Evolutionary conservation across 2,113 vertebrate genomes (phyloP).

Genomic region (Sigmodon hispidus): DNA sequence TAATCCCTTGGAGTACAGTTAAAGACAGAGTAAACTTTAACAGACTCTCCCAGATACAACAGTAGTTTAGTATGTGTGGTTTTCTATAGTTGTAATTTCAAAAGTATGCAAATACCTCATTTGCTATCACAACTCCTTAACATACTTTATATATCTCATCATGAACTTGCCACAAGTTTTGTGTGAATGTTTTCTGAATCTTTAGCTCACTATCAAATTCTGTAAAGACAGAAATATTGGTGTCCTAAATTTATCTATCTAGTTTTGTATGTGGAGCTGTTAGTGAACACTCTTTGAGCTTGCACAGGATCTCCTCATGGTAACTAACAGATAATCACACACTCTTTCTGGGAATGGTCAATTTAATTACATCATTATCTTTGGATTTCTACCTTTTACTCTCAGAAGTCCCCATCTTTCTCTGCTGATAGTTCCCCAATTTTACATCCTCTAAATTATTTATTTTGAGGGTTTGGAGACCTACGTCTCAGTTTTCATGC

Average conservation of each 20-base stretch:
- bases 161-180: neutral
- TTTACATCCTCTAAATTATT: slow-evolving; percentile 11
- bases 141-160: neutral
- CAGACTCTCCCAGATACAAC: neutral
- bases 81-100: slow-evolving; percentile 12
- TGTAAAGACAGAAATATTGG: neutral
- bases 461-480: neutral
- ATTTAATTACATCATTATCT: neutral
- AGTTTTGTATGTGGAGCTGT: neutral
- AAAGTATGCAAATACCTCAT: slow-evolving; percentile 3
- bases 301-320: neutral
- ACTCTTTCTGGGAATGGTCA: neutral
- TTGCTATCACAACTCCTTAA: neutral
- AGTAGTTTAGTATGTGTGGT: neutral
- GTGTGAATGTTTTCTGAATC: neutral
- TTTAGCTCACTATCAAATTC: slow-evolving; percentile 32
- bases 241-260: neutral
- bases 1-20: neutral
- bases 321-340: neutral
- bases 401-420: neutral
- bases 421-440: neutral
- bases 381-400: neutral
- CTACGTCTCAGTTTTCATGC: slow-evolving; percentile 1
- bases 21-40: slow-evolving; percentile 17
- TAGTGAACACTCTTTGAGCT: neutral